Conservation (phyloP, 2,113 vertebrate genomes). For the Callipepla squamata region DNA sequence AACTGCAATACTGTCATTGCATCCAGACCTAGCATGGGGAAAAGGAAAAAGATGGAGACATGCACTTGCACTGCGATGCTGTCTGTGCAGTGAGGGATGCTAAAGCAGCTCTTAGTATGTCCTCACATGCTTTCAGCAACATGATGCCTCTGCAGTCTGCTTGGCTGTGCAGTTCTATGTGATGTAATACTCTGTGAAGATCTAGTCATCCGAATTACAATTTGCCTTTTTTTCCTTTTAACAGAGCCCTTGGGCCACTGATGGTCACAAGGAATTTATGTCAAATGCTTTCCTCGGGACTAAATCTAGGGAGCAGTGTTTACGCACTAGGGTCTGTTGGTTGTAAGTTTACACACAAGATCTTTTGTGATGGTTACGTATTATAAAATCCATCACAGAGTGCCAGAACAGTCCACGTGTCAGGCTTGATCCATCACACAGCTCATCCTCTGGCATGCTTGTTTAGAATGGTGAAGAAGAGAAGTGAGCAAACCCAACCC, state of each 20-base stretch:
- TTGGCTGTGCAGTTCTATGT: neutral
- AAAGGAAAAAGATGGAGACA: neutral
- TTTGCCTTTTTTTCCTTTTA: neutral
- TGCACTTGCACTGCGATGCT: neutral
- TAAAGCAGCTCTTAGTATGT: neutral
- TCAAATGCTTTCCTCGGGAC: neutral
- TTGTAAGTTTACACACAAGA: neutral
- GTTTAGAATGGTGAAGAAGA: neutral
- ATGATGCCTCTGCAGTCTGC: neutral
- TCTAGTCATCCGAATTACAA: neutral
- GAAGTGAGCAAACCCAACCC: neutral
- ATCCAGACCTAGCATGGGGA: neutral
- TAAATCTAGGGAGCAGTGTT: neutral
- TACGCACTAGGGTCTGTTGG: neutral
- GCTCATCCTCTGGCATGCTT: neutral
- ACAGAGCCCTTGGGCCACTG: neutral
- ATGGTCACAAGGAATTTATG: neutral
- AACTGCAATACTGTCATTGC: neutral
- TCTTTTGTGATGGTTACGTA: neutral
- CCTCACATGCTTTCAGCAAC: neutral
- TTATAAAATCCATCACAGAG: neutral
- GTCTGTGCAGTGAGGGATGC: fast-evolving
- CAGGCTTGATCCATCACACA: neutral
- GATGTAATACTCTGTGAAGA: fast-evolving
- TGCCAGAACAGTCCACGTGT: neutral